Conservation (phyloP, 2,888 invertebrate genomes). For the Lasioglossum morio region DNA sequence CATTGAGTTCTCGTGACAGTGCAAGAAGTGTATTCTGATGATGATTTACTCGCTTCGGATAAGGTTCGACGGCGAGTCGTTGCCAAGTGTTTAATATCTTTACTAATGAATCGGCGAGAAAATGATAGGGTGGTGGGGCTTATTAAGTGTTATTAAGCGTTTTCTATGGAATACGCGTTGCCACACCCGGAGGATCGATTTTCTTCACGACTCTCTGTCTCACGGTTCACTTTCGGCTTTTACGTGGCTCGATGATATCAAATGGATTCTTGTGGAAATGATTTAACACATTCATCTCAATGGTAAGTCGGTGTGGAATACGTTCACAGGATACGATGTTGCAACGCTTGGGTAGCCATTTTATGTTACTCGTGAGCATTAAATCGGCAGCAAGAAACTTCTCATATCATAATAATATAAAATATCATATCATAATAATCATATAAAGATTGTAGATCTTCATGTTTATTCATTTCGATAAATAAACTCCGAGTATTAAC, state of each 20-base stretch:
- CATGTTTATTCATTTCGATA: too few species aligned
- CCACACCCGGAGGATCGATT: conserved; percentile 14
- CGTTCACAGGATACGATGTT: not conserved
- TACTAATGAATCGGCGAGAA: not conserved
- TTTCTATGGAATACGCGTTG: not conserved
- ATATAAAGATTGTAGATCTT: not conserved
- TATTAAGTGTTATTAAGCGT: not conserved
- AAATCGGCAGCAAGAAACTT: not conserved
- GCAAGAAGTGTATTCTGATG: conserved; percentile 30
- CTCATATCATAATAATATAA: too few species aligned
- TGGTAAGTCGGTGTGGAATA: not conserved
- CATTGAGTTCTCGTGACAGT: not conserved
- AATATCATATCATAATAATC: too few species aligned
- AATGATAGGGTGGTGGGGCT: not conserved
- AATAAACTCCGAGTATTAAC: too few species aligned
- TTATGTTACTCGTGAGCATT: not conserved
- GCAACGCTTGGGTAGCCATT: not conserved
- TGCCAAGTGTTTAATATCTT: conserved; percentile 2
- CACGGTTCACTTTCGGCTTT: conserved; percentile 18
- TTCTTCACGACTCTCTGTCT: conserved; percentile 11
- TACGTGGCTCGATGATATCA: not conserved
- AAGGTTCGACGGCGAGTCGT: not conserved
- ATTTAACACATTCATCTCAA: not conserved
- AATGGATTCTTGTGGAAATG: not conserved
- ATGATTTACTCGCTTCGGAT: conserved; percentile 3